Conservation (phyloP, 2,797 vertebrate genomes). For the Mycteria americana region DNA sequence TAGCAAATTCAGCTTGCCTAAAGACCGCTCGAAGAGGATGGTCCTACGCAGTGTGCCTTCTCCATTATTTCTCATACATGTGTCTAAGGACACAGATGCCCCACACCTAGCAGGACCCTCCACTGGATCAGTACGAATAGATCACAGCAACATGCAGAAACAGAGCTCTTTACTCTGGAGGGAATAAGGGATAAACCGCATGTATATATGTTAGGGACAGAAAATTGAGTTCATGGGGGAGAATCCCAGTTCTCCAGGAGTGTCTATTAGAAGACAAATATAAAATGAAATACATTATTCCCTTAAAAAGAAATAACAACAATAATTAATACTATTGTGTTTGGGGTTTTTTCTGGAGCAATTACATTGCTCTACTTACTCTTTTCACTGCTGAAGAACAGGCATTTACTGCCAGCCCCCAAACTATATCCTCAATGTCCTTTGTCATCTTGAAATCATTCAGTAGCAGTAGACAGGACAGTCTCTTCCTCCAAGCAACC, state of each 20-base stretch:
- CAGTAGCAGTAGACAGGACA: neutral
- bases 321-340: neutral
- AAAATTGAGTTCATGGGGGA: neutral
- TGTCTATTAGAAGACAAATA: neutral
- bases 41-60: neutral
- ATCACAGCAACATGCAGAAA: neutral
- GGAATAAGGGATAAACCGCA: neutral
- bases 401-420: neutral
- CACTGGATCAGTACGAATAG: neutral
- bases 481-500: neutral
- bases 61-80: neutral
- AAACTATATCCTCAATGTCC: neutral
- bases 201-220: accelerated
- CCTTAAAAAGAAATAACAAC: neutral
- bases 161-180: neutral
- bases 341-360: neutral
- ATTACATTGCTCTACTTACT: neutral
- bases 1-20: neutral
- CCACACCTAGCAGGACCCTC: neutral
- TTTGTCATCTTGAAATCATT: neutral
- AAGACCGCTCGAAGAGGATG: neutral
- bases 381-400: neutral
- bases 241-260: neutral
- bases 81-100: neutral
- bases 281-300: neutral